phyloP scores from a whole-genome alignment of 2,888 invertebrate genomes.

The Drosophila robusta region DNA sequence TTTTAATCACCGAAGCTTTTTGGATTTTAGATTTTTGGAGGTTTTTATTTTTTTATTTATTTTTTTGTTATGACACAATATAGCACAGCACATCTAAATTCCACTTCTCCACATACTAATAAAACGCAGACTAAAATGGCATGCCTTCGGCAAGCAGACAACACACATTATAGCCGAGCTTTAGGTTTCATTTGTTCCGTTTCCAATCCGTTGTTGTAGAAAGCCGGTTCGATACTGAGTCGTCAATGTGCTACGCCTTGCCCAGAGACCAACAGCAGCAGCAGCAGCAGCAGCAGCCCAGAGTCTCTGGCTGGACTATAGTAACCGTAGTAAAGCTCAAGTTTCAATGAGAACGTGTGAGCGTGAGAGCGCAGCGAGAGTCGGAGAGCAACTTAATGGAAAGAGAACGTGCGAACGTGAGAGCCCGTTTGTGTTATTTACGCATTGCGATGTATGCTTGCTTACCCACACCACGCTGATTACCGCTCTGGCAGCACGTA shows the following conservation, averaged over 20 bases:
- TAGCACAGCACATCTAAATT: conserved; percentile 26
- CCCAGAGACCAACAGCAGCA: conserved; percentile 53
- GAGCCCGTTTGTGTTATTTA: conserved; percentile 56
- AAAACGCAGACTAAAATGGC: conserved; percentile 30
- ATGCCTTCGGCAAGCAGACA: conserved; percentile 53
- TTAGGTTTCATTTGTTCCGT: conserved; percentile 59
- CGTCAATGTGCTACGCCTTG: conserved; percentile 73
- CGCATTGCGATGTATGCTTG: conserved; percentile 63
- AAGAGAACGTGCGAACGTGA: conserved; percentile 16
- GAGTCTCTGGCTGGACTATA: conserved; percentile 38
- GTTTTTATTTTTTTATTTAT: conserved; percentile 12
- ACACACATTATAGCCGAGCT: conserved; percentile 54
- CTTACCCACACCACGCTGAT: conserved; percentile 34
- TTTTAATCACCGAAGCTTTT: conserved; percentile 59
- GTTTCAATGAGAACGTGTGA: conserved; percentile 39
- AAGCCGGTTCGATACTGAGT: conserved; percentile 85
- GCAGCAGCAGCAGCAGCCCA: conserved; percentile 51
- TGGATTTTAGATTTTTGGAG: conserved; percentile 38
- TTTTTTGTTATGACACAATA: conserved; percentile 38
- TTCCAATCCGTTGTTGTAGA: conserved; percentile 83
- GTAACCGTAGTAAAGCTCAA: conserved; percentile 78
- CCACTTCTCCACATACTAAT: conserved; percentile 42
- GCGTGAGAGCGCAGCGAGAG: conserved; percentile 42
- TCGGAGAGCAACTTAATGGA: conserved; percentile 16
- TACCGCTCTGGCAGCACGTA: conserved; percentile 41